Conservation (phyloP, 92 coral and sea anemone genomes). For the Virgularia gustaviana region DNA sequence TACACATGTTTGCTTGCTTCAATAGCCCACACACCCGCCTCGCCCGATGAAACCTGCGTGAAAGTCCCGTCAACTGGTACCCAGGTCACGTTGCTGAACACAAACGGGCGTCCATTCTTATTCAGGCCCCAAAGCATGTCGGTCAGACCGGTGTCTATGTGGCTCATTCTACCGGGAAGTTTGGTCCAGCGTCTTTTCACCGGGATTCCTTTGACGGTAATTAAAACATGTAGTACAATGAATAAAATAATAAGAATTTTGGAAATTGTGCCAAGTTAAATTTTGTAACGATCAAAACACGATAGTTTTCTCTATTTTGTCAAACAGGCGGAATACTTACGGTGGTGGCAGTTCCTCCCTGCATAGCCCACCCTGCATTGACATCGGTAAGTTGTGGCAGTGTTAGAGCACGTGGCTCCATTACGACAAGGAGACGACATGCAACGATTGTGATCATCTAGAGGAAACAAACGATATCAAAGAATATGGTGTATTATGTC, state of each 20-base stretch:
- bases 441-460: slow-evolving; percentile 29
- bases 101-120: background rate
- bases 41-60: slow-evolving; percentile 20
- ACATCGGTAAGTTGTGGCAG: slow-evolving; percentile 23
- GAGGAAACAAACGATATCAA: background rate
- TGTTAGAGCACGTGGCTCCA: slow-evolving; percentile 17
- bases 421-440: slow-evolving; percentile 30
- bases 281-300: too few species aligned
- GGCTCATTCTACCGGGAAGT: slow-evolving; percentile 25
- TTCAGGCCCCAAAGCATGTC: slow-evolving; percentile 27
- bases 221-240: too few species aligned
- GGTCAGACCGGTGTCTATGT: slow-evolving; percentile 29
- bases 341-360: slow-evolving; percentile 24
- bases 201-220: slow-evolving; percentile 10
- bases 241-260: too few species aligned
- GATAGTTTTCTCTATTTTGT: too few species aligned
- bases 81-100: slow-evolving; percentile 14
- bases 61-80: slow-evolving; percentile 25
- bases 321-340: slow-evolving; percentile 18
- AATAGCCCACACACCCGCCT: slow-evolving; percentile 39
- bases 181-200: background rate
- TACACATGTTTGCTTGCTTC: background rate
- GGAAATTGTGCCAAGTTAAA: too few species aligned
- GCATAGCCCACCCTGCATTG: background rate
- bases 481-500: background rate